Conservation (phyloP, 2,113 vertebrate genomes). For the Clarias gariepinus region DNA sequence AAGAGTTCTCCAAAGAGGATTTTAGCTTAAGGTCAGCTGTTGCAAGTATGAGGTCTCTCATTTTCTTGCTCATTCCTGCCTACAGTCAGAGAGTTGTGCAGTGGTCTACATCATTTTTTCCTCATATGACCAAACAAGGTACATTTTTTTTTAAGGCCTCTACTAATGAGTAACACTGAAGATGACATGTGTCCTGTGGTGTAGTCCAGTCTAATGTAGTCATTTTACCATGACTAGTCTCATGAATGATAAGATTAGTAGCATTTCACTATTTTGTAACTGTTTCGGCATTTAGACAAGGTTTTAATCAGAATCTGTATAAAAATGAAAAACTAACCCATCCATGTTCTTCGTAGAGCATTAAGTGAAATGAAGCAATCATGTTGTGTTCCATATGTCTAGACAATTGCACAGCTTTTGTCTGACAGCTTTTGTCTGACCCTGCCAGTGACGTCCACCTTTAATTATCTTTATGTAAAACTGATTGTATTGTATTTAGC, state of each 20-base stretch:
- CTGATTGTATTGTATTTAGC: neutral
- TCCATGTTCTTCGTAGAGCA: neutral
- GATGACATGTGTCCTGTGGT: conserved; percentile 1
- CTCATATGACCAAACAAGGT: neutral
- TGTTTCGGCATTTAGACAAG: neutral
- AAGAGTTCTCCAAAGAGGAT: neutral
- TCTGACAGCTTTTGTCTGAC: neutral
- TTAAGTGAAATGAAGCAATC: neutral
- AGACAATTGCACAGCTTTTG: neutral
- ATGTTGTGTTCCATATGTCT: neutral
- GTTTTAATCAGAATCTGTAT: neutral
- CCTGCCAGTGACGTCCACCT: neutral
- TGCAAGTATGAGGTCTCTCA: neutral
- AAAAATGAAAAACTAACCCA: neutral
- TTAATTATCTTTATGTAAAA: neutral
- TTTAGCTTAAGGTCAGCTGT: neutral
- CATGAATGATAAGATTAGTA: neutral
- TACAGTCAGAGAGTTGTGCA: neutral
- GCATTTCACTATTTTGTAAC: neutral
- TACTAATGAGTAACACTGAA: neutral
- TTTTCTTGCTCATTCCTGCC: neutral
- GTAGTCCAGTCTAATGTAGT: neutral
- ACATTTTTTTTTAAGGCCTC: neutral
- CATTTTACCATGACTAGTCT: neutral
- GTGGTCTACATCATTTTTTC: neutral